A percentile compares a stretch with the other conserved stretches of the same genome.
Evolutionary conservation across 1,140 invertebrate species (phyloP).

Genomic region (Drosophila murphyi): DNA sequence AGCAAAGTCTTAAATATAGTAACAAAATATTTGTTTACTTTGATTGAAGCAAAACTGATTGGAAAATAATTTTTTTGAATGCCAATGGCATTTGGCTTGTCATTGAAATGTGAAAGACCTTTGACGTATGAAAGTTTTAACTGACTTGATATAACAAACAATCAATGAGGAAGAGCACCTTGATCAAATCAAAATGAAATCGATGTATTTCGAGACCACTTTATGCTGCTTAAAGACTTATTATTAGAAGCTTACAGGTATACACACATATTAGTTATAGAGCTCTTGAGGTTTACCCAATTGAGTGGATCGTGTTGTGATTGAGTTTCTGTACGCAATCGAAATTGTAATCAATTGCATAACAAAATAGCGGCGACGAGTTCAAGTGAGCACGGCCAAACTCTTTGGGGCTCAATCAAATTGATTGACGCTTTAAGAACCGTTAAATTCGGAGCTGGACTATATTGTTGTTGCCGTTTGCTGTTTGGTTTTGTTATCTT

Average conservation of each 20-base stretch:
- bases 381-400: constrained; percentile 18
- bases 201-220: background rate
- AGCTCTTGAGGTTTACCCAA: constrained; percentile 6
- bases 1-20: no score
- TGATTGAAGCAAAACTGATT: no score
- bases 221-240: background rate
- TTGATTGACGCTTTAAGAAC: constrained; percentile 71
- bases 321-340: constrained; percentile 25
- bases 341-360: constrained; percentile 29
- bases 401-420: constrained; percentile 65
- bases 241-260: background rate
- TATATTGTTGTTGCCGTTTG: constrained; percentile 23
- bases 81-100: no score
- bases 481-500: constrained; percentile 51
- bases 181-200: background rate
- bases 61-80: no score
- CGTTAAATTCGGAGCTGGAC: constrained; percentile 47
- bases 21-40: no score
- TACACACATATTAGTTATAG: background rate
- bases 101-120: no score
- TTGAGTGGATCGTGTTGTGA: constrained; percentile 19
- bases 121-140: no score
- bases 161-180: no score
- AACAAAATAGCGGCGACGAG: constrained; percentile 15
- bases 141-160: no score